These are phyloP conservation scores for Dromas ardeola DNA, from an alignment of 2,113 vertebrate species.

Conservation along the genomic window DNA sequence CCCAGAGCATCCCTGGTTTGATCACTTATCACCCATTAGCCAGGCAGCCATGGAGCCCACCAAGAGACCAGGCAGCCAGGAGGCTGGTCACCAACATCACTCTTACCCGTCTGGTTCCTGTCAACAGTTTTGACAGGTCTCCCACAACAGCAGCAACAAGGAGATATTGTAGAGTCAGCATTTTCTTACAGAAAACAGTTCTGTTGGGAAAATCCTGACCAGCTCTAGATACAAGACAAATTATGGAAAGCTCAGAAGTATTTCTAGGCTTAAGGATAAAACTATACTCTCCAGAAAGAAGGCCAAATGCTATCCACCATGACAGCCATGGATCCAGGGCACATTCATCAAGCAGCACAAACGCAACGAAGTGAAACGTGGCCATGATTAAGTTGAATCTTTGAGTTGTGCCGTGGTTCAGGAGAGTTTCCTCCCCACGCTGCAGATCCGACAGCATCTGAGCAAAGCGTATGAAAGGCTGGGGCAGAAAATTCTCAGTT, in stretches of 20 bases:
- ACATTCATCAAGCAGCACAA: background rate
- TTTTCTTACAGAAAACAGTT: background rate
- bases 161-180: background rate
- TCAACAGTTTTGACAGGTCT: background rate
- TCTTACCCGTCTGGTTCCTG: background rate
- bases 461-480: background rate
- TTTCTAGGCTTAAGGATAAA: background rate
- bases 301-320: background rate
- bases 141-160: background rate
- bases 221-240: background rate
- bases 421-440: background rate
- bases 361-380: accelerated
- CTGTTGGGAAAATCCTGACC: background rate
- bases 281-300: background rate
- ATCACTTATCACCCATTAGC: background rate
- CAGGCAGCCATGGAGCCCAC: background rate
- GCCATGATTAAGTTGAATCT: background rate
- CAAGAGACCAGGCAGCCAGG: background rate
- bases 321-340: background rate
- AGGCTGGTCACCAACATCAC: background rate
- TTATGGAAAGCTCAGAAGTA: background rate
- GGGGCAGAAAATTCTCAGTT: background rate
- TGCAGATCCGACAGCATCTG: background rate
- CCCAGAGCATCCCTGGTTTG: background rate
- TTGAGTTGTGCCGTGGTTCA: background rate